These are phyloP conservation scores for Nilaparvata lugens DNA, from an alignment of 1,140 invertebrate genomes.

Conservation along the genomic window DNA sequence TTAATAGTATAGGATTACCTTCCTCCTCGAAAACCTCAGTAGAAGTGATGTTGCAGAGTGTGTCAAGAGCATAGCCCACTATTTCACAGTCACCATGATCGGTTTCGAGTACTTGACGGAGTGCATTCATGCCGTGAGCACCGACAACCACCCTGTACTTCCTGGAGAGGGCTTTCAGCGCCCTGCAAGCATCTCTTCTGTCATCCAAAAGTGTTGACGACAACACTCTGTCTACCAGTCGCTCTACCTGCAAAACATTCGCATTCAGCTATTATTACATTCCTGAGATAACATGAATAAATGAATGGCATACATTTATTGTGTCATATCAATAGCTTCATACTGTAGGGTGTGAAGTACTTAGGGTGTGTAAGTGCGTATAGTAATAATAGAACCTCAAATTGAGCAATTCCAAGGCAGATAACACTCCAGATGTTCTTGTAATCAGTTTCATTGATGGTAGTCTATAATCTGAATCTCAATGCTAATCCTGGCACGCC, in stretches of 20 bases:
- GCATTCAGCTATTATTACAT: no score
- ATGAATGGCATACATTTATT: no score
- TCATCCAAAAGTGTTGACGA: conserved; percentile 92
- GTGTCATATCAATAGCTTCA: no score
- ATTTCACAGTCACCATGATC: conserved; percentile 87
- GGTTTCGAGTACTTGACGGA: conserved; percentile 66
- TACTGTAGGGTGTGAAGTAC: no score
- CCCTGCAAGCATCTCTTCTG: conserved; percentile 89
- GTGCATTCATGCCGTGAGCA: conserved; percentile 83
- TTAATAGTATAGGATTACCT: conserved; percentile 48
- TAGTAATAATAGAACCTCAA: no score
- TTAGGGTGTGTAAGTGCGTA: no score
- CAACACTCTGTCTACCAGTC: conserved; percentile 81
- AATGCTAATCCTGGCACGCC: no score
- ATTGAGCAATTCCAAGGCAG: no score
- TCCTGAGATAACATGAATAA: no score
- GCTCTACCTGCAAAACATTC: conserved; percentile 62
- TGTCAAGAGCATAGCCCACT: conserved; percentile 82
- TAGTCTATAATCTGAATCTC: no score
- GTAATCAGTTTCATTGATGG: no score
- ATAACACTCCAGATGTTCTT: no score
- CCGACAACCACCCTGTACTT: conserved; percentile 94
- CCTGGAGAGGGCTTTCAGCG: conserved; percentile 85
- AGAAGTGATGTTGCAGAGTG: conserved; percentile 82
- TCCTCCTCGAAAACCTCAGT: conserved; percentile 77